Evolutionary conservation across 2,797 vertebrate genomes (phyloP), one percentile per base, ranked within the genome.

Genomic region (Arnoldichthys spilopterus): DNA sequence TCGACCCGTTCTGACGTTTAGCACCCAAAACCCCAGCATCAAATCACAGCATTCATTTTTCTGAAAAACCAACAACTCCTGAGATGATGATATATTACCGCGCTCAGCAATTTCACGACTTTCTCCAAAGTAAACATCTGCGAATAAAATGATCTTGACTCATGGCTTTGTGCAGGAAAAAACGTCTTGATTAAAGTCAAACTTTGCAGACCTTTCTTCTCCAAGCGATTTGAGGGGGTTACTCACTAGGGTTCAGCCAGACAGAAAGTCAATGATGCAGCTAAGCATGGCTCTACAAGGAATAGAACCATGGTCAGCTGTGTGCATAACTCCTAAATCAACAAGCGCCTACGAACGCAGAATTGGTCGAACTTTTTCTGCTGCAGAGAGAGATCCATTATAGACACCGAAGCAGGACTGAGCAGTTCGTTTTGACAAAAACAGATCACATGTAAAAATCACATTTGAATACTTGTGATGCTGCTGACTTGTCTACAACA

Each of bases 121-220:
- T 37, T 45, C 26, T 62, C 30, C 71, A 85, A 75, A 78, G 71
- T 47, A 69, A 59, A 77, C 64, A 47, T 77, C 24, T 76, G 26
- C 28, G 58, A 69, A 77, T 67, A 59, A 70, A 78, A 43, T 47
- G 6, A 43, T 78, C 15, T 13, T 16, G 37, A 56, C 16, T 56
- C 51, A 61, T 9, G 51, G 45, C 30, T 43, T 53, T 40, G 26
- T 37, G 30, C 16, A 18, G 6, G 20, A 13, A 69, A 69, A 49
- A 58, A 7, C 28, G 66, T 7, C 26, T 69, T 43, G 53, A 61
- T 49, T 77, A 49, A 59, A 61, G 54, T 34, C 61, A 58, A 47
- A 77, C n/a, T 70, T 62, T 37, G 28, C 8, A 16, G 12, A 54
- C 8, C 20, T 45, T 59, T 59, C 53, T 58, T 22, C 40, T 40